Evolutionary conservation across 2,888 invertebrate species (phyloP).

Genomic region (Macrophya annulata): DNA sequence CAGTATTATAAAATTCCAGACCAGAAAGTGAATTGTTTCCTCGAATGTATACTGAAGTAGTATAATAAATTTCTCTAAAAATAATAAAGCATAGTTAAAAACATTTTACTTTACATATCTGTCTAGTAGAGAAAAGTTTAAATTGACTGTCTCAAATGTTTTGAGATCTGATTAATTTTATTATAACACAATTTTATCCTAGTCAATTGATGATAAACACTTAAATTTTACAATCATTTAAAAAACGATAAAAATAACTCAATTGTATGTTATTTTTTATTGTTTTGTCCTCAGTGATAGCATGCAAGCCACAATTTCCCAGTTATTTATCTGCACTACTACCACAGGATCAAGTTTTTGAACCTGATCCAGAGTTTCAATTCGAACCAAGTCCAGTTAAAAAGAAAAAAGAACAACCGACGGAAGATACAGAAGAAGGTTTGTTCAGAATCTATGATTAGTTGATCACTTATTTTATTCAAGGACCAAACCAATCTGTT

Average conservation of each 20-base stretch:
- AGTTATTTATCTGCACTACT: slow-evolving; percentile 93
- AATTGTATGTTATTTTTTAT: neutral
- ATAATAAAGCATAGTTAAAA: neutral
- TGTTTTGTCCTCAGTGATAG: slow-evolving; percentile 86
- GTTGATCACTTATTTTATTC: slow-evolving; percentile 16
- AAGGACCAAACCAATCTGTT: neutral
- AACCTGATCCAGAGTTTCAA: slow-evolving; percentile 85
- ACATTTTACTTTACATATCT: too few relatives aligned
- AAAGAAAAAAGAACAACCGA: slow-evolving; percentile 74
- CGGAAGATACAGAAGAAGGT: slow-evolving; percentile 71
- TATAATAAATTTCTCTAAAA: too few relatives aligned
- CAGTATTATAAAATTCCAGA: neutral
- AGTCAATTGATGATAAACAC: too few relatives aligned
- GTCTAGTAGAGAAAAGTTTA: neutral
- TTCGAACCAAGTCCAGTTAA: slow-evolving; percentile 74
- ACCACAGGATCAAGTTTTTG: slow-evolving; percentile 97
- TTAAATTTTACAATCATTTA: neutral
- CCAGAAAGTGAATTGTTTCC: slow-evolving; percentile 8
- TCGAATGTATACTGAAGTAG: neutral
- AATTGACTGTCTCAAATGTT: neutral
- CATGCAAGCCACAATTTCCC: slow-evolving; percentile 91
- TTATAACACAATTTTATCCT: neutral
- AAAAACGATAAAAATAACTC: neutral
- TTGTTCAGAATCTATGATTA: neutral
- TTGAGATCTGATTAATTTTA: neutral